Evolutionary conservation across 2,797 vertebrate species (phyloP).

Genomic region (Parauchenoglanis ngamensis): DNA sequence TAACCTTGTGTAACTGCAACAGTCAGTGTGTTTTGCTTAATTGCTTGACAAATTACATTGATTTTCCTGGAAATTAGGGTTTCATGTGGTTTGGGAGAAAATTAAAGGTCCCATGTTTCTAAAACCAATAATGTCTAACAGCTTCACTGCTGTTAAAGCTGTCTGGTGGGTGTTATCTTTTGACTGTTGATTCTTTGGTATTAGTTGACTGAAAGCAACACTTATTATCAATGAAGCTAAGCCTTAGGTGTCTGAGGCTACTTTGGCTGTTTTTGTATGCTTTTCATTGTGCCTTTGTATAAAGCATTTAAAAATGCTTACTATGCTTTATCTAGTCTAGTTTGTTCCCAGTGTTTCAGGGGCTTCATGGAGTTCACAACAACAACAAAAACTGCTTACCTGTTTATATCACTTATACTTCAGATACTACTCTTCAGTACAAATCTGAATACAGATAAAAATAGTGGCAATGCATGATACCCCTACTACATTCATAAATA

Average conservation of each 20-base stretch:
- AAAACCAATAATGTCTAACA: not conserved
- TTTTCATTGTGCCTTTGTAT: not conserved
- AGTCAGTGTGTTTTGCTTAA: not conserved
- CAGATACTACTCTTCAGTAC: not conserved
- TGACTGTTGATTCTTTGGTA: not conserved
- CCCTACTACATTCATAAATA: not conserved
- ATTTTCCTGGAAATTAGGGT: not conserved
- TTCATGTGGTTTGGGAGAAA: not conserved
- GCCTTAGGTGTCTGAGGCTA: not conserved
- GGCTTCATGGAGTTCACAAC: not conserved
- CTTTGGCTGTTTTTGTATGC: not conserved
- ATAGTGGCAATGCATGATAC: not conserved
- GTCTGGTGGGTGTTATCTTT: not conserved
- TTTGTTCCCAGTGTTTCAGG: not conserved
- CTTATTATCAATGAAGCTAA: not conserved
- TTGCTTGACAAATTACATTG: not conserved
- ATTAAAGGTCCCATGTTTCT: not conserved
- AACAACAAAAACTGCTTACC: not conserved
- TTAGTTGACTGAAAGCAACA: conserved; percentile 2
- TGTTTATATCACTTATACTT: not conserved
- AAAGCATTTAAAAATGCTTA: not conserved
- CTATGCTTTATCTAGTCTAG: not conserved
- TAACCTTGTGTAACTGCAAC: not conserved
- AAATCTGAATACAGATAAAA: not conserved
- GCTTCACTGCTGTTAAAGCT: not conserved